Conservation (phyloP, 2,797 vertebrate genomes). For the Varecia variegata region DNA sequence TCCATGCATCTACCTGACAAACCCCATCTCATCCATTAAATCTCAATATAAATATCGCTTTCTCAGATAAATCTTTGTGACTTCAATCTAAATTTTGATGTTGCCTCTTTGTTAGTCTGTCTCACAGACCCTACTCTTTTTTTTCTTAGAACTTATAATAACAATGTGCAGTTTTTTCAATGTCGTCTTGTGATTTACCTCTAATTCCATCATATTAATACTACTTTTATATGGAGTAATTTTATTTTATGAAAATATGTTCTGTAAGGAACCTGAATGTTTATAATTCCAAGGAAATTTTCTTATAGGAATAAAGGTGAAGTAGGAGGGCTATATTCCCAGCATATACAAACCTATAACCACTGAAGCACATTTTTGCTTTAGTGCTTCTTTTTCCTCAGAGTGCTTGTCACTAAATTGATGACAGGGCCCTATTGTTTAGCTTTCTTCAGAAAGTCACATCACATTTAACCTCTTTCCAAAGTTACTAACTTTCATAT, state of each 20-base stretch:
- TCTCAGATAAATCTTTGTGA: background rate
- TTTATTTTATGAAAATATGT: background rate
- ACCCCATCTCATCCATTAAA: background rate
- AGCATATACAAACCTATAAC: background rate
- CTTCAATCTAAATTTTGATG: background rate
- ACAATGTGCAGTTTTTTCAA: background rate
- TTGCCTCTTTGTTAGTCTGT: background rate
- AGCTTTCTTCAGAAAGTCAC: background rate
- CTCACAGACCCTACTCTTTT: background rate
- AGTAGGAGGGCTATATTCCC: background rate
- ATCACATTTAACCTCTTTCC: background rate
- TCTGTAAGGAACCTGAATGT: conserved; percentile 1
- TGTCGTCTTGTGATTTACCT: conserved; percentile 23
- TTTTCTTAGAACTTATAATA: background rate
- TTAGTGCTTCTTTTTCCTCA: background rate
- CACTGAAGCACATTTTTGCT: background rate
- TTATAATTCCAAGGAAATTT: background rate
- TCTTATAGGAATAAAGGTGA: background rate
- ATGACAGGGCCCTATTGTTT: background rate
- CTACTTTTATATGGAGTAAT: background rate
- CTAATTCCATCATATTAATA: background rate
- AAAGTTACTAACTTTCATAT: background rate
- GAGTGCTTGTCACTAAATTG: background rate
- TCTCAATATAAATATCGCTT: background rate
- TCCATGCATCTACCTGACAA: background rate